Conservation (phyloP, 2,113 vertebrate genomes). For the Sebastes schlegelii region DNA sequence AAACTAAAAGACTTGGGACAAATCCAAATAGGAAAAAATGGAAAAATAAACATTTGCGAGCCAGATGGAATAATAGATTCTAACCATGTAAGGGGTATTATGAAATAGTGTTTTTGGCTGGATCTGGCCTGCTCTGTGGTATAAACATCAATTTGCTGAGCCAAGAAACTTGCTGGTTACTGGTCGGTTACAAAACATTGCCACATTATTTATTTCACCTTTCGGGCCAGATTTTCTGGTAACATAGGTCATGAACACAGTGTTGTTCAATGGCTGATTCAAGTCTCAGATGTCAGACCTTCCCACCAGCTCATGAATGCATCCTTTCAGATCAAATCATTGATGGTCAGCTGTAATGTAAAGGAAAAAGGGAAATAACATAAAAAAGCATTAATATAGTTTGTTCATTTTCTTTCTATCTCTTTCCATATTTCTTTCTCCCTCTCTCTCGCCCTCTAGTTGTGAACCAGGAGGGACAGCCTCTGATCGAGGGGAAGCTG, state of each 20-base stretch:
- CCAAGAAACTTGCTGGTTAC: not conserved
- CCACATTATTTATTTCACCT: not conserved
- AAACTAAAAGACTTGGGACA: not conserved
- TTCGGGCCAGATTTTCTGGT: not conserved
- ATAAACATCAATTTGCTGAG: not conserved
- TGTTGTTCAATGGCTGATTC: not conserved
- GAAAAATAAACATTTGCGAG: not conserved
- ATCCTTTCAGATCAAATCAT: not conserved
- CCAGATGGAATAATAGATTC: conserved; percentile 2
- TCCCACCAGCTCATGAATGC: not conserved
- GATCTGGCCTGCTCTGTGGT: not conserved
- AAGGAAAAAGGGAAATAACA: not conserved
- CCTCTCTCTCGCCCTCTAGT: conserved; percentile 73
- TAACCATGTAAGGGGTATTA: not conserved
- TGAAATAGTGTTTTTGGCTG: not conserved
- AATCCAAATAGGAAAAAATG: not conserved
- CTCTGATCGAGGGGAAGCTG: conserved; percentile 95
- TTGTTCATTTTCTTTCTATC: not conserved
- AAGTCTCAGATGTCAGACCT: not conserved
- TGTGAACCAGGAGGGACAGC: conserved; percentile 93
- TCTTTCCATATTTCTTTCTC: not conserved
- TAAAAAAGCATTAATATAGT: not conserved
- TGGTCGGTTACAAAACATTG: not conserved
- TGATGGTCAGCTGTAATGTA: not conserved
- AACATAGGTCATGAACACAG: not conserved